Percentiles rank a stretch among this genome's conserved stretches.
These are phyloP conservation scores for Chlorodrepanis virens DNA, from an alignment of 2,113 vertebrate genomes.

Conservation along the genomic window DNA sequence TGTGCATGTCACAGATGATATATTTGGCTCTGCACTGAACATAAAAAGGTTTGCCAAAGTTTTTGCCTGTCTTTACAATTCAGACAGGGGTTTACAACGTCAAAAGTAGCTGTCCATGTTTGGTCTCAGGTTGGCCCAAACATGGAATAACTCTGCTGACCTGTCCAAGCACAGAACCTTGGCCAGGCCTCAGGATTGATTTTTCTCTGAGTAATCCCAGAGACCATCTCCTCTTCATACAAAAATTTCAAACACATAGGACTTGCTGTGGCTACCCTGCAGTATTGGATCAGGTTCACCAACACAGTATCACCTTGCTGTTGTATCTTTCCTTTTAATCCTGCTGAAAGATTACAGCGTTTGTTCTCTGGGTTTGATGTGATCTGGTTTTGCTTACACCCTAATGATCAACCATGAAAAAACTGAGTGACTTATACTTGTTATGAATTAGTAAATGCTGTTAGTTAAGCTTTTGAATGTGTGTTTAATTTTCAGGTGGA, in stretches of 20 bases:
- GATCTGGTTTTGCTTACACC: not conserved
- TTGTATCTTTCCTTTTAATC: not conserved
- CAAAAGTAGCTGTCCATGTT: not conserved
- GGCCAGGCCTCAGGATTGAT: not conserved
- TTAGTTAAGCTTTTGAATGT: conserved; percentile 39
- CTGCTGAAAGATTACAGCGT: not conserved
- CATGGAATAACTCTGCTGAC: not conserved
- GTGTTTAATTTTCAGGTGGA: conserved; percentile 53
- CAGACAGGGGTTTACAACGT: accelerated
- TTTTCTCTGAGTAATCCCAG: not conserved
- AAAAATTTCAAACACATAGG: not conserved
- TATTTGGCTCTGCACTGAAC: not conserved
- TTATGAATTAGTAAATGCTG: conserved; percentile 9
- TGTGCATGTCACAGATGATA: not conserved
- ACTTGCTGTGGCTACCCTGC: not conserved
- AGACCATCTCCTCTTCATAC: not conserved
- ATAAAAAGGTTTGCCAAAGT: not conserved
- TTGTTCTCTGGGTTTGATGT: not conserved
- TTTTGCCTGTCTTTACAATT: not conserved
- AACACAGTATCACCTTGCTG: not conserved
- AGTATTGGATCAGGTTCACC: not conserved
- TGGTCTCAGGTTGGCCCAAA: not conserved
- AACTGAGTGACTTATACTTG: not conserved
- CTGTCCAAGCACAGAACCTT: not conserved
- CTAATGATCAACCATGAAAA: not conserved